Evolutionary conservation across 2,797 vertebrate species (phyloP).

Genomic region (Gymnothorax reevesii): DNA sequence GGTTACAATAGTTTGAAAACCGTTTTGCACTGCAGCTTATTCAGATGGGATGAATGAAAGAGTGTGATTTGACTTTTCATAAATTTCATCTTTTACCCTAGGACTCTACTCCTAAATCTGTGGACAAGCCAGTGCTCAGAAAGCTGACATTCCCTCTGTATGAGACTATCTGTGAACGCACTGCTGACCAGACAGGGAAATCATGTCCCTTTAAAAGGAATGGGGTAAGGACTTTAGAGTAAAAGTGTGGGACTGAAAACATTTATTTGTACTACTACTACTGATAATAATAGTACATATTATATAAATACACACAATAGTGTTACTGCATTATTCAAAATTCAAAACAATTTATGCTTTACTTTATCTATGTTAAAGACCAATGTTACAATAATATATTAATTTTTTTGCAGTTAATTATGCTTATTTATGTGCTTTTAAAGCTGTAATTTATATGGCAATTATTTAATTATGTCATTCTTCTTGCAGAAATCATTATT

Average conservation of each 20-base stretch:
- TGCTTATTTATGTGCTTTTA: neutral
- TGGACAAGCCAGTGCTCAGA: conserved; percentile 21
- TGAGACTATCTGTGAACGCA: conserved; percentile 30
- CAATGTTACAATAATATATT: neutral
- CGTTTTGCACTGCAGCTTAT: neutral
- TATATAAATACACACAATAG: neutral
- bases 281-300: neutral
- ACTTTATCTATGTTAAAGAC: neutral
- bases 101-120: conserved; percentile 7
- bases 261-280: no score
- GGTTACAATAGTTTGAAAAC: neutral
- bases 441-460: neutral
- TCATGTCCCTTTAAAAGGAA: conserved; percentile 33
- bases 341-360: neutral
- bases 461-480: conserved; percentile 6
- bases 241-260: neutral
- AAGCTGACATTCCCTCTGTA: conserved; percentile 30
- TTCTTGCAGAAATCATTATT: conserved; percentile 23
- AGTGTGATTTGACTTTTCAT: neutral
- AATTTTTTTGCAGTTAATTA: neutral
- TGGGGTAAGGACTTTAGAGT: conserved; percentile 26
- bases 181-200: neutral
- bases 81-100: neutral
- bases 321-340: neutral
- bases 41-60: neutral